Evolutionary conservation across 2,888 invertebrate genomes (phyloP), one percentile per base, ranked within the genome.

Genomic region (Parnassius smintheus): DNA sequence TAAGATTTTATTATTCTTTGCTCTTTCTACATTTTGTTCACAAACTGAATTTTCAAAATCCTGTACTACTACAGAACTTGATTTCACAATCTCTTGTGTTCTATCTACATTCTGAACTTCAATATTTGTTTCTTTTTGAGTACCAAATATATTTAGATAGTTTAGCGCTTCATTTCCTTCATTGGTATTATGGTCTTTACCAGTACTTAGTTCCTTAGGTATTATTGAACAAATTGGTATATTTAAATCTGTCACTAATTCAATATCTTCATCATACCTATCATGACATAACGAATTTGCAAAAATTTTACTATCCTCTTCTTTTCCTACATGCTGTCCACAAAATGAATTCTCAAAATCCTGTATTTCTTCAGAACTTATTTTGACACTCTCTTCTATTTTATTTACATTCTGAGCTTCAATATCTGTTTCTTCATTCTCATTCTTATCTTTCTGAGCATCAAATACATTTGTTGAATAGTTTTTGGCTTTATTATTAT

Each of bases 1-100:
- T 45, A 25, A 52, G 8, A 12, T 12, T 13, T 48, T 52, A 41
- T 48, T 50, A 54, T 55, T 54, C 48, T 56, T 49, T 50, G 64
- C 46, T 42, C 1, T 13, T n/a, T 49, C 18, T 59, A 56, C 12
- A 56, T 60, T 56, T 56, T 49, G 67, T 63, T 65, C 61, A 66
- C 60, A 62, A 52, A 84, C 82, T 45, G 75, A 68, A 9, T 62
- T 76, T 7, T 88, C 75, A 75, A 88, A 86, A 66, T 88, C 88
- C 65, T 86, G 79, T 8, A 82, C 81, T 10, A 83, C 77, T 11
- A 80, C 84, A 25, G 2, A 25, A 25, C 25, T 25, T 25, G 25
- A 2, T 25, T 25, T 25, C 25, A 25, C 2, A 25, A 25, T 25
- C 25, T 25, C 25, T 25, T 25, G 25, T 25, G 25, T 25, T 25